Percentiles rank a stretch among this genome's conserved stretches.
These are phyloP conservation scores for Heliconius aoede DNA, from an alignment of 2,888 invertebrate genomes.

Conservation along the genomic window DNA sequence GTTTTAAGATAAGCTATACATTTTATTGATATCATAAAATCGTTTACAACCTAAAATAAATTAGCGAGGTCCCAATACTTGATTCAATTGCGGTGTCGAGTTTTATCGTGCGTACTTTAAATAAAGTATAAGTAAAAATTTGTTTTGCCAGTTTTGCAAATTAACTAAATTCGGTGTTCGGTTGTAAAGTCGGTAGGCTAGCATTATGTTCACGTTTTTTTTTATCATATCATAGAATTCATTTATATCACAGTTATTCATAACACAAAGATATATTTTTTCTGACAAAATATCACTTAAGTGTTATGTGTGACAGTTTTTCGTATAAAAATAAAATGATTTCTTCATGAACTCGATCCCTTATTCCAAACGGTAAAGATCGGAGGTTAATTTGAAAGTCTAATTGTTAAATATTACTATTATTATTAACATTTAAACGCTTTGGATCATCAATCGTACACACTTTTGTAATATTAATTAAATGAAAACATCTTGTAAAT, in stretches of 20 bases:
- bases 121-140: too few species aligned
- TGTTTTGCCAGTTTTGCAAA: too few species aligned
- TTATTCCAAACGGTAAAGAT: conserved; percentile 1
- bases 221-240: neutral
- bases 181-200: neutral
- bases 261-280: neutral
- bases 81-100: too few species aligned
- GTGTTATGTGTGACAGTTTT: neutral
- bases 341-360: neutral
- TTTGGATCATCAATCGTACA: conserved; percentile 6
- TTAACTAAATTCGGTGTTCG: too few species aligned
- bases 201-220: neutral
- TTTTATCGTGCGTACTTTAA: too few species aligned
- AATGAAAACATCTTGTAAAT: neutral
- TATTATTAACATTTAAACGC: neutral
- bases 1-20: too few species aligned
- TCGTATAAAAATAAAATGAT: neutral
- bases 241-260: too few species aligned
- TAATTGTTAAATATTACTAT: neutral
- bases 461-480: conserved; percentile 12
- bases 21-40: too few species aligned
- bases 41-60: too few species aligned
- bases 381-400: conserved; percentile 8
- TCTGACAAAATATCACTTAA: neutral
- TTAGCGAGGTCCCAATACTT: too few species aligned